Conservation (phyloP, 2,113 vertebrate genomes). For the Grantiella picta region DNA sequence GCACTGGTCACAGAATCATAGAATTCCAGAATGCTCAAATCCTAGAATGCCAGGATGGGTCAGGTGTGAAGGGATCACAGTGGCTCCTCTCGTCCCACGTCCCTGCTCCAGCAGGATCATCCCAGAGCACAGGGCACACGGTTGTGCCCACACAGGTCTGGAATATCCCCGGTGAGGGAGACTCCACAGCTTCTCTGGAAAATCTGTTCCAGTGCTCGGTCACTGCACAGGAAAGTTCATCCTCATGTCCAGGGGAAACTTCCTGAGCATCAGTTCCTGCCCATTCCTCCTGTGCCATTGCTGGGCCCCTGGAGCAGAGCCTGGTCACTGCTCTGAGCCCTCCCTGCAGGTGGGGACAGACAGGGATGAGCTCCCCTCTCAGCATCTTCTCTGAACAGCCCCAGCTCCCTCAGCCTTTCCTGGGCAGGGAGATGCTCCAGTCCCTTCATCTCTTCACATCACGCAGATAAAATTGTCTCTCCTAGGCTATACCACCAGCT, state of each 20-base stretch:
- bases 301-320: background rate
- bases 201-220: background rate
- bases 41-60: background rate
- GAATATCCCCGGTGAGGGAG: background rate
- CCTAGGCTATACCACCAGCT: background rate
- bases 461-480: background rate
- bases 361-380: background rate
- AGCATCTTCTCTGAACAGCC: background rate
- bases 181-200: accelerated
- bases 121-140: background rate
- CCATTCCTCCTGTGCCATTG: background rate
- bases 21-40: background rate
- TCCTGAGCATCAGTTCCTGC: background rate
- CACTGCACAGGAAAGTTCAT: background rate
- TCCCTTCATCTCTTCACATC: background rate
- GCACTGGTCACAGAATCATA: accelerated
- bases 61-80: background rate
- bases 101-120: accelerated
- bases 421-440: accelerated
- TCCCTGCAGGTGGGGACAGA: background rate
- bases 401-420: background rate
- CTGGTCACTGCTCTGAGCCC: background rate
- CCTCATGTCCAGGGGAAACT: background rate
- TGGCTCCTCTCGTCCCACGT: accelerated
- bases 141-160: accelerated